Conservation (phyloP, 2,797 vertebrate genomes). For the Falco biarmicus region DNA sequence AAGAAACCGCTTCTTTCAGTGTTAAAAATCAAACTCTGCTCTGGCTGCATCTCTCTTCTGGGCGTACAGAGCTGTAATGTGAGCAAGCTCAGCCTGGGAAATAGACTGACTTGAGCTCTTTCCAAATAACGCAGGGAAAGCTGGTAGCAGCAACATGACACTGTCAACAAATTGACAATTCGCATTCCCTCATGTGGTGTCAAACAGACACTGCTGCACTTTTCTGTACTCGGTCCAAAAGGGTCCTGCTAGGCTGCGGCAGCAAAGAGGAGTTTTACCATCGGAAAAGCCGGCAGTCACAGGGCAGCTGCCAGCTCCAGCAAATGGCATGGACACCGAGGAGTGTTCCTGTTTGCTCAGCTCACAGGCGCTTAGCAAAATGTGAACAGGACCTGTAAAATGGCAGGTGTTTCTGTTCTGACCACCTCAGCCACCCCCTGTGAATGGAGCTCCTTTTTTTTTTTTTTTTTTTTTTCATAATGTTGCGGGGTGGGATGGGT, state of each 20-base stretch:
- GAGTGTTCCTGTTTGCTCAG: neutral
- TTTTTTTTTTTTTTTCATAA: neutral
- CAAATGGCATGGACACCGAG: fast-evolving
- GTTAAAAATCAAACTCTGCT: neutral
- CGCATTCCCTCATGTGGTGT: conserved; percentile 48
- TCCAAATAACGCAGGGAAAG: conserved; percentile 45
- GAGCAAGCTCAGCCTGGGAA: conserved; percentile 43
- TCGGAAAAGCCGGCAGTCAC: neutral
- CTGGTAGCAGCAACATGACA: conserved; percentile 63
- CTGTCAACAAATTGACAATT: conserved; percentile 73
- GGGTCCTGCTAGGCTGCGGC: conserved; percentile 33
- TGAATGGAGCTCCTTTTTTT: neutral
- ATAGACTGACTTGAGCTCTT: conserved; percentile 43
- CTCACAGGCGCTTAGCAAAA: neutral
- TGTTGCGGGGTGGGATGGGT: neutral
- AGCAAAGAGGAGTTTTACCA: neutral
- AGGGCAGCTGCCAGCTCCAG: neutral
- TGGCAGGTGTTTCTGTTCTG: neutral
- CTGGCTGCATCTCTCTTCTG: neutral
- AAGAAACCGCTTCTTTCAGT: neutral
- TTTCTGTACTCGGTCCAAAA: conserved; percentile 18
- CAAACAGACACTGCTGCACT: conserved; percentile 35
- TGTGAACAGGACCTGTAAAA: neutral
- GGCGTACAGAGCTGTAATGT: neutral
- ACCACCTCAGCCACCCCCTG: neutral